Base-by-base conservation (phyloP, 2,797 vertebrate species). In the Megalops cyprinoides region DNA sequence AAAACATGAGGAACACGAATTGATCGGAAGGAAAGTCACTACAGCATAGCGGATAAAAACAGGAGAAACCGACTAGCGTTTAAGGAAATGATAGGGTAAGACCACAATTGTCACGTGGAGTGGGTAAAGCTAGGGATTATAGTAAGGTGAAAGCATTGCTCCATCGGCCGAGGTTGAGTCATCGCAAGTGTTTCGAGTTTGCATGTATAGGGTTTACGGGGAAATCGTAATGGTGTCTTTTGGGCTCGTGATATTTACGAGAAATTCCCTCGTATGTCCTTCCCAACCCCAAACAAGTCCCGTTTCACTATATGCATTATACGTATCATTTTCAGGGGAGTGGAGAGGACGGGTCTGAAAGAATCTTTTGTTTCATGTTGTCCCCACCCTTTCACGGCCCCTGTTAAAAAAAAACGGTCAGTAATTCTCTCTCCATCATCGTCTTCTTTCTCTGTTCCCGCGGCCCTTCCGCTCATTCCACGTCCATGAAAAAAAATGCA, bases 271-370 rank as follows among this genome's bases (percentile, higher is more conserved):
- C 20, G 20, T 23, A 5, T 56, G 31, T 37, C 15, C 31, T 4
- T 28, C 53, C 39, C n/a, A n/a, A n/a, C n/a, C 71, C 28, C 39
- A 39, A 79, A 28, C 31, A 6, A 44, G 25, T 44, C 28, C 49
- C 20, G 14, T 56, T 23, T 25, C 20, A 39, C 62, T n/a, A 31
- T 79, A 8, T 31, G 18, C 3, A 79, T 44, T 74, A 3, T n/a
- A n/a, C n/a, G n/a, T n/a, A n/a, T n/a, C n/a, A n/a, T n/a, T n/a
- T n/a, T n/a, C n/a, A 18, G 23, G 60, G 74, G 31, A 55, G 12
- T 39, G 28, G 28, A 78, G n/a, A n/a, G n/a, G n/a, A n/a, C n/a
- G n/a, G n/a, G n/a, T n/a, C 77, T 82, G 25, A 82, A 78, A 55
- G 34, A 86, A 55, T 37, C 25, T 65, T 78, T 73, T 81, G 74